Evolutionary conservation across 2,888 invertebrate genomes (phyloP).

Genomic region (Alentia gelatinosa): DNA sequence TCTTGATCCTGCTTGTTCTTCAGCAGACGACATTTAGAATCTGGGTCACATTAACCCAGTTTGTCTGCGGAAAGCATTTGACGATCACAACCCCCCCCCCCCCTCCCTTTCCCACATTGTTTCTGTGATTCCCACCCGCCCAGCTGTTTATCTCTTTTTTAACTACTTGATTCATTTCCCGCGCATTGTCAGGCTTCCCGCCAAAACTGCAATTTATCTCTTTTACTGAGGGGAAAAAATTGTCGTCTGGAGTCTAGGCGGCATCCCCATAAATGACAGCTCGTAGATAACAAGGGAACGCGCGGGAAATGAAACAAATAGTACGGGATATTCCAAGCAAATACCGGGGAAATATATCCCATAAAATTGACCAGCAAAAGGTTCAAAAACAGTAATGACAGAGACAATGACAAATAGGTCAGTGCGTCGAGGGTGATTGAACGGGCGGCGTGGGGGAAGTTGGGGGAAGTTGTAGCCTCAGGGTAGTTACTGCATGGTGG

Average conservation of each 20-base stretch:
- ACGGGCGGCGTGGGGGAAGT: not conserved
- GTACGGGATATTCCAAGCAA: not conserved
- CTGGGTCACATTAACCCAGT: slow-evolving; percentile 2
- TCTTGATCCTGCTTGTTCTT: not conserved
- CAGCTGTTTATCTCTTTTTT: too few species aligned
- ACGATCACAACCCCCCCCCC: not conserved
- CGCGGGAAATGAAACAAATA: too few species aligned
- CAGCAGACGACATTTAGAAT: slow-evolving; percentile 5
- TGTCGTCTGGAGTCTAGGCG: not conserved
- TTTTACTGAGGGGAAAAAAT: not conserved
- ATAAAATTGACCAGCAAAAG: not conserved
- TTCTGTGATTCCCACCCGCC: not conserved
- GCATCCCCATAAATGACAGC: not conserved
- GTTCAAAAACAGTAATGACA: not conserved
- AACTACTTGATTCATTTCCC: too few species aligned
- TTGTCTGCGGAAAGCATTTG: not conserved
- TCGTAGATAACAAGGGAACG: not conserved
- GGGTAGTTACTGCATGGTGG: too few species aligned
- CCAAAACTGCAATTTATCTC: slow-evolving; percentile 2
- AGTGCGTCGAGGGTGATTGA: not conserved
- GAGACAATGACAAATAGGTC: not conserved
- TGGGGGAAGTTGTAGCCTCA: too few species aligned
- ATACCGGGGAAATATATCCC: not conserved
- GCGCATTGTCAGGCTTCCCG: not conserved
- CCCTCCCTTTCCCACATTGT: not conserved